Base-by-base conservation (phyloP, 2,888 invertebrate genomes). In the Lapara coniferarum region DNA sequence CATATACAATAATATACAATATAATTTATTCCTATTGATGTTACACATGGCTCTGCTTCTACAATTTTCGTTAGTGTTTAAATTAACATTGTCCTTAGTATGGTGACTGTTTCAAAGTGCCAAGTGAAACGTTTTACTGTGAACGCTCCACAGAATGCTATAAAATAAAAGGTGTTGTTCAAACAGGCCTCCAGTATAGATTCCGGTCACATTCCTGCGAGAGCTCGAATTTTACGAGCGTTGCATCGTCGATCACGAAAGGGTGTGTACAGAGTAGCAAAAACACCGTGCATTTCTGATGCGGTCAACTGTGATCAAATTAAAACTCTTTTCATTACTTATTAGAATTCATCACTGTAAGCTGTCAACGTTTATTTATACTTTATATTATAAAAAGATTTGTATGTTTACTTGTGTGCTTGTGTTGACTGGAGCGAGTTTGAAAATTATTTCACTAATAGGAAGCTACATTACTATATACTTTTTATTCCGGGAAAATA, bases 191-290 rank as follows among this genome's bases (percentile, higher is more conserved):
- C 71, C 68, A 70, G 70, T 71, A 74, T 72, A 76, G 75, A 78
- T 77, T 79, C 76, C 74, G 78, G 78, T 77, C 71, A 77, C 80
- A 82, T 81, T 80, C 81, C 73, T 58, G 57, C 69, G 70, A 55
- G 68, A 76, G 78, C 78, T 86, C 83, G 70, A 71, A 77, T 85
- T 86, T 86, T 85, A 86, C 78, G 85, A 80, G 70, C 75, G 75
- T 71, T 77, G 76, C 75, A 76, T 78, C 78, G 74, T 74, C 78
- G 77, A 80, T 79, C 78, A 79, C 77, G 70, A 73, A 69, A 75
- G 70, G 66, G 69, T 73, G 76, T 70, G 72, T 66, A 66, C 66
- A 52, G 69, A 69, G 57, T 69, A 69, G 56, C 51, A 49, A 52
- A 52, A 63, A 19, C 59, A 44, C 12, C 19, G 63, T 13, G 16